Base-by-base conservation (phyloP, 2,113 vertebrate genomes). In the Danionella cerebrum region DNA sequence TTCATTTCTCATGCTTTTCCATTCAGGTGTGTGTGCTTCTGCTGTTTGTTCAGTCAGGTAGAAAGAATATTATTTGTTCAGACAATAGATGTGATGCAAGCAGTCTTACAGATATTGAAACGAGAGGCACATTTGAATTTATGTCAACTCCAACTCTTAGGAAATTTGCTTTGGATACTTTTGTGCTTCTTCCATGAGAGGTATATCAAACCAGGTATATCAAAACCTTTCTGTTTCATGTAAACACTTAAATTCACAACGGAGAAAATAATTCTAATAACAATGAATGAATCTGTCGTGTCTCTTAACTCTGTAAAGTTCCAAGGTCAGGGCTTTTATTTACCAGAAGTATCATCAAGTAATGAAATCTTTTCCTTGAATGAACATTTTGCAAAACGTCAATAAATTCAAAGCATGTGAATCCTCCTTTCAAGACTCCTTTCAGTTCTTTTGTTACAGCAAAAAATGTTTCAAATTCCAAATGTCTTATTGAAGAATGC, bases 1-100 rank as follows among this genome's bases (percentile, higher is more conserved):
- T 6, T 9, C 21, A 59, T 42, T 29, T 19, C 22, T 59, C 18
- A 9, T 27, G 55, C 22, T 27, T 59, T 22, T 59, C 9, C 38
- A 16, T 36, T 27, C 55, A 59, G 14, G 36, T 42, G 41, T 59
- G 22, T 18, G 38, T 1, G 22, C n/a, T 59, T 59, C 38, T 59
- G 41, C 38, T 59, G 55, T 59, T 44, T 59, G 55, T 29, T 59
- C 55, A 29, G 41, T 29, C 55, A 59, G 38, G 55, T 59, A 24
- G 38, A 59, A 44, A 12, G 38, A 59, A 27, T 16, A 59, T 29
- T 5, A 13, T 59, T 59, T 18, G 5, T 42, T 59, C 14, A 44
- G 38, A 13, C 24, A 59, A 7, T 59, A 42, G 18, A 39, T 59
- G 55, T 44, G 38, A 29, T 59, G 38, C 38, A 59, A 38, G 42